Base-by-base conservation (phyloP, 2,797 vertebrate species). In the Lindbergichthys nudifrons region DNA sequence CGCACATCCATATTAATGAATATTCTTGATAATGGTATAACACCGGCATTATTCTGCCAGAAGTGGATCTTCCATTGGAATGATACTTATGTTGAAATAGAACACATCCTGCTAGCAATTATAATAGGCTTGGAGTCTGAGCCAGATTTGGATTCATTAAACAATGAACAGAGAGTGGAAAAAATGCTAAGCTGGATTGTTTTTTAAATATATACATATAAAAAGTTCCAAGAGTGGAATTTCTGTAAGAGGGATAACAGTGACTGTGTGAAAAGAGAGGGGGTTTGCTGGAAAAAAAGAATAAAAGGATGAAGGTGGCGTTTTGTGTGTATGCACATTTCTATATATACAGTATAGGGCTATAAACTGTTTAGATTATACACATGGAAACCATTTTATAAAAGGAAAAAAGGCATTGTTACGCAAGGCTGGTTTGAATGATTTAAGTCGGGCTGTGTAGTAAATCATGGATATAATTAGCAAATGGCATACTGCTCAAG, bases 401-500 rank as follows among this genome's bases (percentile, higher is more conserved):
- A 80, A 97, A 96, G 94, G 94, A 95, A 97, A 97, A 94, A 98
- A 94, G 96, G 96, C 96, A 96, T 96, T 98, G 97, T 99, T 98
- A 98, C 95, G 97, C 97, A 99, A 99, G 97, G 96, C 96, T 98
- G 97, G 96, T 97, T 97, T 99, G 98, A 99, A 98, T 99, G 97
- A 99, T 99, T 99, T 98, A 99, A 99, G 97, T 97, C 97, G 96
- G 95, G 97, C 97, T 97, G 96, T 96, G 97, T 97, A 98, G 98
- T 99, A 99, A 99, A 99, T 99, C 98, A 99, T 97, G 98, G 98
- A 97, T 99, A 99, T 99, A 99, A 99, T 99, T 99, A 99, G 98
- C 98, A 99, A 99, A 99, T 98, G 97, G 97, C 97, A 99, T 97
- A 95, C 96, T 96, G 97, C 97, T 97, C 96, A 97, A 98, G 98